Evolutionary conservation across 2,888 invertebrate species (phyloP), one percentile per base, ranked within the genome.

Genomic region (Sesia apiformis): DNA sequence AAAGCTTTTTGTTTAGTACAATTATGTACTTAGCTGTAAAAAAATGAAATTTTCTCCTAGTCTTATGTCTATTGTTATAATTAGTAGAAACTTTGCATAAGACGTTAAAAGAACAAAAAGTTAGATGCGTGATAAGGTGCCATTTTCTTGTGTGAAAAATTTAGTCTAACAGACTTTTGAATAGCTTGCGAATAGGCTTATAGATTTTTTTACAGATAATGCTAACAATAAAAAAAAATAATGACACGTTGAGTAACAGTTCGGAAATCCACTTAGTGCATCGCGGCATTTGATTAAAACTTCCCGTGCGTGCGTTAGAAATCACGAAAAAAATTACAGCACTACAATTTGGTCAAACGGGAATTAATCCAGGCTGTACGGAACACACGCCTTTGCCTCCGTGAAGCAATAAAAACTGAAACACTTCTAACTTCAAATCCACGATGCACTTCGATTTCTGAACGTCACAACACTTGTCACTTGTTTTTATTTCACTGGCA

Each of bases 401-500:
- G 23, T 23, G 23, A 23, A 23, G 23, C 8, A 46, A n/a, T 46
- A 23, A 46, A 4, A 8, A 46, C 46, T 4, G 8, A 46, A 23
- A 46, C 46, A 46, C 46, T 46, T 7, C 5, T 7, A 46, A 8
- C 46, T 60, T 60, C 60, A 49, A 58, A 61, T 46, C 46, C 51
- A 53, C 52, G 57, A 60, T 60, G 64, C 66, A 69, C 66, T 63
- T 72, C 79, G 84, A 86, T 84, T 85, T 84, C 77, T 59, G 84
- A 84, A 83, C 76, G 75, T 76, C 82, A 82, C 81, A 70, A 67
- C 82, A 84, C 82, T 81, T 75, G 72, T 76, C 81, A 81, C 79
- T 81, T 69, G 62, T 63, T 59, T 58, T 62, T 59, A 54, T 62
- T 63, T 63, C 74, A 76, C 75, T 70, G 63, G 57, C 74, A 75